These are phyloP conservation scores for Epistrophe eligans DNA, from an alignment of 2,888 invertebrate species.

Conservation along the genomic window DNA sequence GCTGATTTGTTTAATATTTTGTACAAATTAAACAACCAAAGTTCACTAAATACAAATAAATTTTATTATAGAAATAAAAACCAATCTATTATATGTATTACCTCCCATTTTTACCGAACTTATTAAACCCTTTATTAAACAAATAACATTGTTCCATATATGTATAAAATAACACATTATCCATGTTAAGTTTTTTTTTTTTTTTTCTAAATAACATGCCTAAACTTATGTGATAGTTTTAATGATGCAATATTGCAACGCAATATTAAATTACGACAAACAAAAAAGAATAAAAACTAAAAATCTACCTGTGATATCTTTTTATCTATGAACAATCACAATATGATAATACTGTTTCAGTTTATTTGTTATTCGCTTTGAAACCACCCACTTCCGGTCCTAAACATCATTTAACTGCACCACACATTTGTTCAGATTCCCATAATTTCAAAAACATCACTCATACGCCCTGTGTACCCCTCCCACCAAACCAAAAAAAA, in stretches of 20 bases:
- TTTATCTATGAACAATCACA: not conserved
- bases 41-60: not conserved
- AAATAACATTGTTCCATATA: not conserved
- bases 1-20: slow-evolving; percentile 27
- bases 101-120: not conserved
- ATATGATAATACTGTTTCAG: not conserved
- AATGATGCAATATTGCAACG: slow-evolving; percentile 27
- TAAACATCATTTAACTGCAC: slow-evolving; percentile 43
- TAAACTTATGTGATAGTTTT: not conserved
- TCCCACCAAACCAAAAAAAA: slow-evolving; percentile 17
- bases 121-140: not conserved
- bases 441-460: slow-evolving; percentile 57
- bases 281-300: not conserved
- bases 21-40: slow-evolving; percentile 10
- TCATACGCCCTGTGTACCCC: slow-evolving; percentile 42
- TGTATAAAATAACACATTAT: slow-evolving; percentile 9
- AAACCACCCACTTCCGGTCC: slow-evolving; percentile 29
- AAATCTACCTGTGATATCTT: too few relatives aligned
- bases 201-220: not conserved
- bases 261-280: not conserved
- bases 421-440: slow-evolving; percentile 62
- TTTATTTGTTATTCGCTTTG: slow-evolving; percentile 32
- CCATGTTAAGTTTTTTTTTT: not conserved
- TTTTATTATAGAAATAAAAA: not conserved
- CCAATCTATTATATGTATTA: not conserved